Base-by-base conservation (phyloP, 37 sponge, comb jelly and placozoan species). In the Ephydatia muelleri region DNA sequence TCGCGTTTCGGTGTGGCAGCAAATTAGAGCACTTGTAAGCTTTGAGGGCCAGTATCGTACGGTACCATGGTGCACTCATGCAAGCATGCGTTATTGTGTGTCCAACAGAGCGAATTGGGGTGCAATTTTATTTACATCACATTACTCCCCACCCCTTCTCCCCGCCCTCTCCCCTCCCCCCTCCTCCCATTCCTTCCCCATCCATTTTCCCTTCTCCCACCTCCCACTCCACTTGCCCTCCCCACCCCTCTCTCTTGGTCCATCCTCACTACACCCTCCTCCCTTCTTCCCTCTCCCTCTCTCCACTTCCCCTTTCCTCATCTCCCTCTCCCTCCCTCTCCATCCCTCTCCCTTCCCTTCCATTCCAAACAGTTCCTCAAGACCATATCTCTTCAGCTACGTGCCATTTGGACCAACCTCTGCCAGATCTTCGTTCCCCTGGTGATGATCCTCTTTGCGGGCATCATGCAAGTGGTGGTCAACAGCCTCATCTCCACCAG, bases 381-480 rank as follows among this genome's bases (percentile, higher is more conserved):
- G 74, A 85, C 90, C 81, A 66, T 90, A 11, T 84, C 91, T 2
- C 85, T 93, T 1, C 94, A 90, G 78, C 77, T 65, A 43, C 73
- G 87, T 23, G 78, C 94, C 13, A 47, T 70, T 32, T 81, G 40
- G 13, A 87, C 87, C 86, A 86, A 83, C 39, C 30, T 93, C 33
- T 93, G 94, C 78, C 94, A 93, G 82, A 66, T 93, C 23, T 77
- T 93, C 11, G 90, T 84, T 80, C 94, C 94, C 1, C 28, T 87
- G 4, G 72, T 90, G 31, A 83, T 93, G 78, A 73, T 93, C 29
- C 23, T 37, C 25, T 87, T 93, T 79, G 91, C 87, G 0, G 94
- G 94, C 3, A 48, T 93, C 66, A 87, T 93, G 80, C 94, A 93
- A 74, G 57, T 93, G 26, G 79, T 93, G 38, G 49, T 88, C 68